These are phyloP conservation scores for Antheraea pernyi DNA, from an alignment of 1,140 invertebrate genomes.

Conservation along the genomic window DNA sequence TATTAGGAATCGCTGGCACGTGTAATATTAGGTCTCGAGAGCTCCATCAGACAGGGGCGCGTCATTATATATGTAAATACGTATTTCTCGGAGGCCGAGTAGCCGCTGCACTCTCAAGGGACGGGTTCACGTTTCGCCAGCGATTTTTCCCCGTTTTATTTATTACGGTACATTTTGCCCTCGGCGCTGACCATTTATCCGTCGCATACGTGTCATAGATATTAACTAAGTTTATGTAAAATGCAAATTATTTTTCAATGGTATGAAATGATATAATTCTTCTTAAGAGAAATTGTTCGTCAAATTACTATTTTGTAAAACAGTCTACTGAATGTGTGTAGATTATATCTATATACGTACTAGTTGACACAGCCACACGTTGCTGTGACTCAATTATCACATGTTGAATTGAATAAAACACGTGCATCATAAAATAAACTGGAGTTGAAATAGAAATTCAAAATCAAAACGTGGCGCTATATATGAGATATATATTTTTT, in stretches of 20 bases:
- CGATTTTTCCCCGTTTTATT: constrained; percentile 38
- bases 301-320: no score
- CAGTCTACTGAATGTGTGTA: no score
- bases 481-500: no score
- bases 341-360: no score
- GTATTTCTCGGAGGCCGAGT: constrained; percentile 16
- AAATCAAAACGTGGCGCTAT: no score
- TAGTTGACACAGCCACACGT: no score
- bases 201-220: constrained; percentile 26
- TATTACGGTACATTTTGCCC: constrained; percentile 29
- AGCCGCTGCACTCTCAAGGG: constrained; percentile 24
- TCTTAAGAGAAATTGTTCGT: no score
- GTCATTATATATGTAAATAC: constrained; percentile 37
- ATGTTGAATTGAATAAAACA: no score
- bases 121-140: constrained; percentile 26
- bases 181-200: constrained; percentile 24
- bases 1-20: background rate
- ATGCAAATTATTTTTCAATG: background rate
- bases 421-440: no score
- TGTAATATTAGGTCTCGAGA: background rate
- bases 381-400: no score
- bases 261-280: no score
- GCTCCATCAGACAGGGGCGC: constrained; percentile 20
- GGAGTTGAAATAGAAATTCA: no score
- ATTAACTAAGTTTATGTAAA: constrained; percentile 13